Evolutionary conservation across 2,888 invertebrate genomes (phyloP).

Genomic region (Brenthis ino): DNA sequence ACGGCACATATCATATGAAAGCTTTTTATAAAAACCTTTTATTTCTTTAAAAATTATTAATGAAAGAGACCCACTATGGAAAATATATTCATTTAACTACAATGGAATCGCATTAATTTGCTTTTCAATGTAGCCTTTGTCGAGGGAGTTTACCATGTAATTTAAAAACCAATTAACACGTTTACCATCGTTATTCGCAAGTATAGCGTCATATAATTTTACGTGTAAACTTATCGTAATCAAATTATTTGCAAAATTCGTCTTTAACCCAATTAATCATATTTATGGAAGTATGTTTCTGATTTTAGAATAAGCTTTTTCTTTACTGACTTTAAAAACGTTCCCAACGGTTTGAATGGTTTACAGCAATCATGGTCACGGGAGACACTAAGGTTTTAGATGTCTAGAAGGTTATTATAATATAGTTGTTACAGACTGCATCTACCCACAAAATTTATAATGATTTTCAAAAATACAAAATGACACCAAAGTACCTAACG

Average conservation of each 20-base stretch:
- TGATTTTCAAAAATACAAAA: too few species aligned
- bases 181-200: slow-evolving; percentile 14
- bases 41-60: slow-evolving; percentile 7
- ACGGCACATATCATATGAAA: neutral
- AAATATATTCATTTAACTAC: slow-evolving; percentile 23
- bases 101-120: slow-evolving; percentile 22
- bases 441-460: too few species aligned
- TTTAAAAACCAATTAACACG: slow-evolving; percentile 27
- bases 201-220: slow-evolving; percentile 6
- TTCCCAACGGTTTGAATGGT: too few species aligned
- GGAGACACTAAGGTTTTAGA: too few species aligned
- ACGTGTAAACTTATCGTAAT: neutral
- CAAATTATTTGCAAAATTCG: neutral
- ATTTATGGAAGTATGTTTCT: neutral
- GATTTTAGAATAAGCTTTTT: too few species aligned
- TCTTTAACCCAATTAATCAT: neutral
- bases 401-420: too few species aligned
- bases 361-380: too few species aligned
- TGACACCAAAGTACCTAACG: too few species aligned
- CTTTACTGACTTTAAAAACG: too few species aligned
- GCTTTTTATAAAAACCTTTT: slow-evolving; percentile 3
- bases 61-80: slow-evolving; percentile 14
- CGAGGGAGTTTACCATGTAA: slow-evolving; percentile 24
- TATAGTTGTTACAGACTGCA: too few species aligned
- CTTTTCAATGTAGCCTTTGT: slow-evolving; percentile 25